Percentiles rank a stretch among this genome's conserved stretches.
phyloP scores from a whole-genome alignment of 2,888 invertebrate genomes.

The Aleiodes alternator region DNA sequence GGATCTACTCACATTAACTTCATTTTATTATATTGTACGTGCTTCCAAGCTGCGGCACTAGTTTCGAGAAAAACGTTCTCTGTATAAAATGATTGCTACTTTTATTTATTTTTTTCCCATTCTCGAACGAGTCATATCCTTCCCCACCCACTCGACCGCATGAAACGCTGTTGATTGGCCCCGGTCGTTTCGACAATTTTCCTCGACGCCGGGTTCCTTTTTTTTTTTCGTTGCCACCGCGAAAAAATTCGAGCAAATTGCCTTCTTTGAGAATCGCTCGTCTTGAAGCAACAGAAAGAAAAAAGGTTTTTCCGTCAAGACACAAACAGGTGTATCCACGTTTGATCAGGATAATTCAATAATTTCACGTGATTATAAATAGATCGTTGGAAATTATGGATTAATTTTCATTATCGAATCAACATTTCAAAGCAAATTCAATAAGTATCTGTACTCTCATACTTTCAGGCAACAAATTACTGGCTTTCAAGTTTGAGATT shows the following conservation, averaged over 20 bases:
- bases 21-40: constrained; percentile 25
- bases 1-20: constrained; percentile 2
- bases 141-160: constrained; percentile 49
- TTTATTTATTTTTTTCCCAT: constrained; percentile 4
- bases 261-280: constrained; percentile 69
- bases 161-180: constrained; percentile 74
- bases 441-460: constrained; percentile 40
- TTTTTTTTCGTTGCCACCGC: constrained; percentile 56
- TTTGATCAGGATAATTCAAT: constrained; percentile 10
- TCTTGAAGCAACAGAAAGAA: constrained; percentile 58
- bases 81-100: constrained; percentile 40
- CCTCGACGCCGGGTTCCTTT: constrained; percentile 54
- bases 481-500: constrained; percentile 72
- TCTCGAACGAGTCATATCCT: constrained; percentile 26
- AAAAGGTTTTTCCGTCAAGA: constrained; percentile 57
- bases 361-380: neutral
- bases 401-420: neutral
- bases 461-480: constrained; percentile 62
- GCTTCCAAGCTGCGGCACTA: constrained; percentile 24
- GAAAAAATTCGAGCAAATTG: constrained; percentile 72
- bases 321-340: constrained; percentile 38
- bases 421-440: constrained; percentile 19
- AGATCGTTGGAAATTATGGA: too few species aligned
- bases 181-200: constrained; percentile 72
- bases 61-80: constrained; percentile 51